Evolutionary conservation across 2,113 vertebrate genomes (phyloP).

Genomic region (Guaruba guarouba): DNA sequence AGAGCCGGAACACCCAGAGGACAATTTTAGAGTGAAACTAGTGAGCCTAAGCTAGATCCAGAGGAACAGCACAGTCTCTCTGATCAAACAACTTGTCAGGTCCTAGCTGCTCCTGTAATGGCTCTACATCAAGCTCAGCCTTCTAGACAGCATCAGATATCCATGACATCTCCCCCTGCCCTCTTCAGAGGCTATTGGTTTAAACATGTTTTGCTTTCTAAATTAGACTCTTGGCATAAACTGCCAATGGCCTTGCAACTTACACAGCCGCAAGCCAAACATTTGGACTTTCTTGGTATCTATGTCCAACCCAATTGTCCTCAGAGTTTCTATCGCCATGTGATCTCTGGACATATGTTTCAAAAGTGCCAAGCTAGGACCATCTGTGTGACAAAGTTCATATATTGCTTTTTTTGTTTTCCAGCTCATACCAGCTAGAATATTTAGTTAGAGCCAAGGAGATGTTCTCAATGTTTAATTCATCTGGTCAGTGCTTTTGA

Average conservation of each 20-base stretch:
- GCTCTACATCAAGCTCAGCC: not conserved
- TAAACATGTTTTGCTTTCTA: not conserved
- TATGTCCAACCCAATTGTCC: not conserved
- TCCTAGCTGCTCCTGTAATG: not conserved
- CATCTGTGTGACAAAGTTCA: not conserved
- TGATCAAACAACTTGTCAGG: not conserved
- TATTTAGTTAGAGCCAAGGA: not conserved
- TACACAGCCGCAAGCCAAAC: not conserved
- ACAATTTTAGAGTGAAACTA: not conserved
- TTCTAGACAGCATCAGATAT: not conserved
- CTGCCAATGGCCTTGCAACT: not conserved
- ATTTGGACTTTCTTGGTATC: not conserved
- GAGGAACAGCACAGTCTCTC: not conserved
- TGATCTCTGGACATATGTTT: not conserved
- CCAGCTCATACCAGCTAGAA: not conserved
- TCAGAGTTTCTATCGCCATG: not conserved
- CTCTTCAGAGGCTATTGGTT: not conserved
- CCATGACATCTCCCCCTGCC: not conserved
- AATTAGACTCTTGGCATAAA: not conserved
- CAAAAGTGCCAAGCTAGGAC: not conserved
- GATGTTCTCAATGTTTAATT: not conserved
- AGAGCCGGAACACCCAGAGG: not conserved
- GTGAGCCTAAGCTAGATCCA: not conserved
- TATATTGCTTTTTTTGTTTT: not conserved
- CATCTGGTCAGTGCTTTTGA: not conserved